These are phyloP conservation scores for Propithecus perrieri DNA, from an alignment of 2,797 vertebrate genomes.

Conservation along the genomic window DNA sequence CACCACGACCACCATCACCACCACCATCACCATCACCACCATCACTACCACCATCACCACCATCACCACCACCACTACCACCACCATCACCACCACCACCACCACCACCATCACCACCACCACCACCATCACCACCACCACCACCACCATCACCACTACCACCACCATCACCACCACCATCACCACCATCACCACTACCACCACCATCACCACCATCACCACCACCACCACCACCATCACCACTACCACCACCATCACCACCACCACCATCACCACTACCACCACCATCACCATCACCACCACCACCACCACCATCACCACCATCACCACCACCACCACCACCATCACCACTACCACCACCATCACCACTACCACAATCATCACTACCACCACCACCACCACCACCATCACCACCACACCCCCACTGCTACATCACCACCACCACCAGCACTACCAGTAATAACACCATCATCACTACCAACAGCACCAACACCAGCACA, in stretches of 20 bases:
- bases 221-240: fast-evolving
- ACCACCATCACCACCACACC: not conserved
- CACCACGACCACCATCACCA: too few species aligned
- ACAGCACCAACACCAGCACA: not conserved
- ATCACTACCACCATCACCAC: not conserved
- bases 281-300: not conserved
- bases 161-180: not conserved
- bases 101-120: too few species aligned
- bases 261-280: not conserved
- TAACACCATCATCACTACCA: not conserved
- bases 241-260: not conserved
- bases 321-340: fast-evolving
- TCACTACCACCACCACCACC: fast-evolving
- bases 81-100: fast-evolving
- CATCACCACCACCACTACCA: not conserved
- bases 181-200: not conserved
- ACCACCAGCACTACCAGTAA: not conserved
- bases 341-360: too few species aligned
- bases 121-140: not conserved
- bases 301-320: fast-evolving
- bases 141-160: not conserved
- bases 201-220: fast-evolving
- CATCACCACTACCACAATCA: fast-evolving
- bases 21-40: not conserved
- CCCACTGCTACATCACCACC: not conserved